These are phyloP conservation scores for Zelostemma sp. DNA, from an alignment of 1,140 invertebrate species.

Conservation along the genomic window DNA sequence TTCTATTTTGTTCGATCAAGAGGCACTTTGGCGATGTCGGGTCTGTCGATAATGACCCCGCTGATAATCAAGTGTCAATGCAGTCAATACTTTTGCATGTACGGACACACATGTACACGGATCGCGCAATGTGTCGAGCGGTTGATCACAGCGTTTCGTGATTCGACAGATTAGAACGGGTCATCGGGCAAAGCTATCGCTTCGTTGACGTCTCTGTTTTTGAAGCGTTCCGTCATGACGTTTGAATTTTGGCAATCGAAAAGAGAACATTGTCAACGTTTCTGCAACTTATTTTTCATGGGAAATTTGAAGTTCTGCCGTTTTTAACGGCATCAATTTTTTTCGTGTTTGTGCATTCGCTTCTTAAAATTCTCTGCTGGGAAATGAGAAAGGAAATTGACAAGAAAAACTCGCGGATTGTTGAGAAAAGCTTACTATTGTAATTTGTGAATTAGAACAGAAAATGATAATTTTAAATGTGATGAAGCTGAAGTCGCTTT, in stretches of 20 bases:
- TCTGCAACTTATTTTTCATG: too few species aligned
- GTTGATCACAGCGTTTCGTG: constrained; percentile 22
- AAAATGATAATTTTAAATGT: too few species aligned
- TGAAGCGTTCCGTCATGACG: constrained; percentile 18
- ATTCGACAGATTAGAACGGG: constrained; percentile 26
- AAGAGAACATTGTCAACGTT: not conserved
- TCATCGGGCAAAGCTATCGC: constrained; percentile 33
- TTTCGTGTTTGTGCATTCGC: too few species aligned
- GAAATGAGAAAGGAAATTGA: too few species aligned
- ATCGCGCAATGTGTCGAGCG: not conserved
- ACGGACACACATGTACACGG: not conserved
- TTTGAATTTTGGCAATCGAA: constrained; percentile 5
- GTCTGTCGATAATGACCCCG: constrained; percentile 10
- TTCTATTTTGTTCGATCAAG: too few species aligned
- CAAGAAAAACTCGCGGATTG: too few species aligned
- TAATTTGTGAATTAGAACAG: too few species aligned
- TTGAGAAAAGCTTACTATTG: too few species aligned
- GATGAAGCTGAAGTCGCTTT: too few species aligned
- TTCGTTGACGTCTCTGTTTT: constrained; percentile 30
- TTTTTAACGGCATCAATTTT: too few species aligned
- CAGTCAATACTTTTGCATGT: not conserved
- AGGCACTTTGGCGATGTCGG: not conserved
- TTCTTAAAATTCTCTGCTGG: constrained; percentile 13
- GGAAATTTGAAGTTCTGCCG: too few species aligned
- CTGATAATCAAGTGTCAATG: constrained; percentile 20